Evolutionary conservation across 2,888 invertebrate species (phyloP).

Genomic region (Papilio elwesi): DNA sequence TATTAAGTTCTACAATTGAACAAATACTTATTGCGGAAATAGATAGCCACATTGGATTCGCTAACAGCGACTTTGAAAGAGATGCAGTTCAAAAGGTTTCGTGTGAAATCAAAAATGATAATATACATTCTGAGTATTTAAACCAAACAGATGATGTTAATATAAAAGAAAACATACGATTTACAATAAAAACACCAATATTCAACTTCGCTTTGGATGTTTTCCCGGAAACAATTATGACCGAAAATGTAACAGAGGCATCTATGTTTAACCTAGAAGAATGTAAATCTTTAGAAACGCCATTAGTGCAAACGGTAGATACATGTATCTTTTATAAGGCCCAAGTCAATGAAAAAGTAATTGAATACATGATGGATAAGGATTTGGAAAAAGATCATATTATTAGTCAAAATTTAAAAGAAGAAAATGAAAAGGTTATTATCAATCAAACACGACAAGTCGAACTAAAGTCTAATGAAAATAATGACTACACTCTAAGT

Average conservation of each 20-base stretch:
- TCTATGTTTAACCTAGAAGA: constrained; percentile 17
- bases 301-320: constrained; percentile 18
- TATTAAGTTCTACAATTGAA: neutral
- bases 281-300: neutral
- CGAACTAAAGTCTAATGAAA: neutral
- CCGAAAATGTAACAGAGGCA: constrained; percentile 40
- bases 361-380: constrained; percentile 46
- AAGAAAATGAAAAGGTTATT: neutral
- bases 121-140: neutral
- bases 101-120: neutral
- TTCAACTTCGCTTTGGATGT: constrained; percentile 22
- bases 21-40: neutral
- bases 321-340: constrained; percentile 35
- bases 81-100: neutral
- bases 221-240: constrained; percentile 41
- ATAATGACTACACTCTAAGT: neutral
- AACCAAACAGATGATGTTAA: neutral
- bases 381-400: constrained; percentile 28
- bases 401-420: neutral
- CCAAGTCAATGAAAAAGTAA: constrained; percentile 42
- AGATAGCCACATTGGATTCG: neutral
- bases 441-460: neutral
- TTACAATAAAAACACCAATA: constrained; percentile 4
- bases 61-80: constrained; percentile 1
- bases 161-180: neutral